These are phyloP conservation scores for Ibidorhyncha struthersii DNA, from an alignment of 2,113 vertebrate genomes.

Conservation along the genomic window DNA sequence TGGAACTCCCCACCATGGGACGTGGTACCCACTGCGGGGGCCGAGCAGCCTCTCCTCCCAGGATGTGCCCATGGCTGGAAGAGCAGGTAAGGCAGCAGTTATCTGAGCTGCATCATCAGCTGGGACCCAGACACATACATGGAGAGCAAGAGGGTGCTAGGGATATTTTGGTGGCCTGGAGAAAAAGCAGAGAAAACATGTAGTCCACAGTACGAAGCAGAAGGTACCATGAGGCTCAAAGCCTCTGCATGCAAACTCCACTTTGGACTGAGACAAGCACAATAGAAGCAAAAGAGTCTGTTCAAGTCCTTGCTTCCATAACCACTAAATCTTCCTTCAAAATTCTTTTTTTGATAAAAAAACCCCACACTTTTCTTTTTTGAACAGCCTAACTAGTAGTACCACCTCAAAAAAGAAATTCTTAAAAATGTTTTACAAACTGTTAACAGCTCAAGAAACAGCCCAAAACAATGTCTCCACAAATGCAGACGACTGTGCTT, in stretches of 20 bases:
- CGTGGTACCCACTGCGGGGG: accelerated
- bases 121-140: background rate
- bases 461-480: slow-evolving; percentile 60
- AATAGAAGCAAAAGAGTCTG: background rate
- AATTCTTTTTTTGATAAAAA: background rate
- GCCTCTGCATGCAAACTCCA: accelerated
- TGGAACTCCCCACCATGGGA: background rate
- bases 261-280: background rate
- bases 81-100: background rate
- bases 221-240: background rate
- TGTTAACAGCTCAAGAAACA: slow-evolving; percentile 70
- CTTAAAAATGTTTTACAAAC: slow-evolving; percentile 57
- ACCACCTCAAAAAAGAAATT: background rate
- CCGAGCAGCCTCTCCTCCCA: background rate
- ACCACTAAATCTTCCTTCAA: slow-evolving; percentile 21
- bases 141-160: background rate
- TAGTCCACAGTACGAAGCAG: background rate
- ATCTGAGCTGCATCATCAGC: background rate
- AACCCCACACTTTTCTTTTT: background rate
- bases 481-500: slow-evolving; percentile 59
- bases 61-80: accelerated
- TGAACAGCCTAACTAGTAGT: background rate
- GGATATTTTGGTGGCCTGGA: background rate
- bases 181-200: background rate
- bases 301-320: background rate